phyloP scores from a whole-genome alignment of 2,113 vertebrate genomes.

The Esox niger region DNA sequence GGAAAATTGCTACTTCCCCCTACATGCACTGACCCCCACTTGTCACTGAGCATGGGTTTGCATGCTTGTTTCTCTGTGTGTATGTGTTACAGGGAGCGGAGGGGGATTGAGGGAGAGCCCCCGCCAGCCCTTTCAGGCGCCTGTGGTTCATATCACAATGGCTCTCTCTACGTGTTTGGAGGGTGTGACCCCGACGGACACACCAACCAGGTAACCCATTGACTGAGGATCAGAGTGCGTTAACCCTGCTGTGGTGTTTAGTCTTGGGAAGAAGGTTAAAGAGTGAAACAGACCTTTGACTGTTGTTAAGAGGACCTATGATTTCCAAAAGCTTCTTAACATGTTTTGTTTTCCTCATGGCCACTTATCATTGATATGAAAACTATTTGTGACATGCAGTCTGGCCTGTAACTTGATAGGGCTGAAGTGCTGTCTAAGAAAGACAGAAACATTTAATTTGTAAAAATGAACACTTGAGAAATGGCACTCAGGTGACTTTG shows the following conservation, averaged over 20 bases:
- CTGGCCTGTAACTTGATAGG: conserved; percentile 14
- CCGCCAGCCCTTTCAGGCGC: conserved; percentile 82
- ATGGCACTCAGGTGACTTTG: neutral
- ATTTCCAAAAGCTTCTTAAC: conserved; percentile 7
- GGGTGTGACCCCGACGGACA: conserved; percentile 84
- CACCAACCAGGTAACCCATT: conserved; percentile 81
- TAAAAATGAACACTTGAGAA: neutral
- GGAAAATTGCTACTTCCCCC: neutral
- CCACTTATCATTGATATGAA: conserved; percentile 8
- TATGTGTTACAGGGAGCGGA: conserved; percentile 73
- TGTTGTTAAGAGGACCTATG: neutral
- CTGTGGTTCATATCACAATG: conserved; percentile 80
- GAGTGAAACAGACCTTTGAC: neutral
- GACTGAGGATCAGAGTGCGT: neutral
- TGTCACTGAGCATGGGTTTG: conserved; percentile 28
- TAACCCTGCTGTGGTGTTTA: neutral
- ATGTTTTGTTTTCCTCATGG: conserved; percentile 17
- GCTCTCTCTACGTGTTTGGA: conserved; percentile 86
- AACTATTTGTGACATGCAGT: conserved; percentile 13
- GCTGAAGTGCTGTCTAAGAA: neutral
- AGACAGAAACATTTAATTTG: neutral
- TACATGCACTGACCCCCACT: neutral
- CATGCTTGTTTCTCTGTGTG: neutral
- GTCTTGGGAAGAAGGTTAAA: too few relatives aligned
- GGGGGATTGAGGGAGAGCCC: conserved; percentile 80